Base-by-base conservation (phyloP, 64 coral and sea anemone species). In the Catalaphyllia jardinei region DNA sequence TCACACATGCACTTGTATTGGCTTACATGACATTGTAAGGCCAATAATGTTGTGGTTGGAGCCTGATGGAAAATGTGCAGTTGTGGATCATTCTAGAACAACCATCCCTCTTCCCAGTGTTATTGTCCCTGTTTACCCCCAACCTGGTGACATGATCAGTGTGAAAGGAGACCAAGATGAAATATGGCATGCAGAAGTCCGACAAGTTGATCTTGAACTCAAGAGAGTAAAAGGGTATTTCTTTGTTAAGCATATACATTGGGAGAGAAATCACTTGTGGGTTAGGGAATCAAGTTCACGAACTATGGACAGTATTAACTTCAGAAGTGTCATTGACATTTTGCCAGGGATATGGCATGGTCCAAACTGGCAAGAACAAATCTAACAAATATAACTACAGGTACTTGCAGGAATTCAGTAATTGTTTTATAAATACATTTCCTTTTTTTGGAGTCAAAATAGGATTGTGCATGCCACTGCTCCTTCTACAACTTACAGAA, bases 341-440 rank as follows among this genome's bases (percentile, higher is more conserved):
- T 80, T 60, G 13, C 52, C 51, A 28, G 25, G 78, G 25, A 80
- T 30, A 29, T 80, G 78, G 78, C 78, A 28, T 80, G 78, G 78
- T 80, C 78, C 78, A 80, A 61, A 80, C 52, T 80, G 78, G 78
- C 52, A 80, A 24, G 78, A 80, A 80, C 78, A 80, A 60, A 52
- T 52, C 10, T 65, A 65, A 22, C 62, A 15, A 22, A 65, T 3
- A 65, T 65, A 4, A n/a, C n/a, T 65, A 20, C 62, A 22, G 18
- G 4, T 65, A 4, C 62, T 65, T 20, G 8, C 18, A 65, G 62
- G 62, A 65, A 9, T 20, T 65, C 17, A 65, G 9, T 22, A 65
- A 22, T 65, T 17, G 7, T 1, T 65, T 65, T 65, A 62, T 35
- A 35, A 35, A 35, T 35, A 35, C 33, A 11, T 13, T 62, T 19